Conservation (phyloP, 2,888 invertebrate genomes). For the Hymenopus coronatus region DNA sequence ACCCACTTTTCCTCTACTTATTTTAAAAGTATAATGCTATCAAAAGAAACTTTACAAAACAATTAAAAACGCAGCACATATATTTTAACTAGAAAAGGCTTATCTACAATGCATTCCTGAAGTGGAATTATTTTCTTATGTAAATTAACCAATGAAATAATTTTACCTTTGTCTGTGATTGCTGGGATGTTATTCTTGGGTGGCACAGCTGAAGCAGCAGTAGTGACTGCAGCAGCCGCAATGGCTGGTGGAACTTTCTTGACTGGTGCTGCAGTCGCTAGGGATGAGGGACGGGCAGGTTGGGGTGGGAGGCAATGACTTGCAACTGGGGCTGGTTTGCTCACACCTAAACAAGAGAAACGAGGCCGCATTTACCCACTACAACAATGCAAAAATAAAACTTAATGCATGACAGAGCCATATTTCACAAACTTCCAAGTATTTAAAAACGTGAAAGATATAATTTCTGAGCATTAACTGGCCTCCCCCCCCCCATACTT, state of each 20-base stretch:
- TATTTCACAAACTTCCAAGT: not conserved
- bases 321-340: conserved; percentile 44
- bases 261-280: conserved; percentile 38
- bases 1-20: no score
- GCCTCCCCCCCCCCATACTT: no score
- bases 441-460: no score
- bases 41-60: no score
- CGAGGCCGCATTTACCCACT: not conserved
- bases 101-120: no score
- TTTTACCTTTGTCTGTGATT: conserved; percentile 9
- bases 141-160: no score
- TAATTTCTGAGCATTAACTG: no score
- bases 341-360: not conserved
- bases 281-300: conserved; percentile 41
- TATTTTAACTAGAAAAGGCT: no score
- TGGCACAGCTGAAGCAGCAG: not conserved
- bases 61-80: no score
- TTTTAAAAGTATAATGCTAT: no score
- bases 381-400: not conserved
- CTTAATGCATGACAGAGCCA: not conserved
- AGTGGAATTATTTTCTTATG: no score
- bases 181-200: conserved; percentile 12
- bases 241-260: conserved; percentile 27
- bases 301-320: conserved; percentile 42
- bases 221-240: conserved; percentile 7